Base-by-base conservation (phyloP, 2,888 invertebrate genomes). In the Cryptosula pallasiana region DNA sequence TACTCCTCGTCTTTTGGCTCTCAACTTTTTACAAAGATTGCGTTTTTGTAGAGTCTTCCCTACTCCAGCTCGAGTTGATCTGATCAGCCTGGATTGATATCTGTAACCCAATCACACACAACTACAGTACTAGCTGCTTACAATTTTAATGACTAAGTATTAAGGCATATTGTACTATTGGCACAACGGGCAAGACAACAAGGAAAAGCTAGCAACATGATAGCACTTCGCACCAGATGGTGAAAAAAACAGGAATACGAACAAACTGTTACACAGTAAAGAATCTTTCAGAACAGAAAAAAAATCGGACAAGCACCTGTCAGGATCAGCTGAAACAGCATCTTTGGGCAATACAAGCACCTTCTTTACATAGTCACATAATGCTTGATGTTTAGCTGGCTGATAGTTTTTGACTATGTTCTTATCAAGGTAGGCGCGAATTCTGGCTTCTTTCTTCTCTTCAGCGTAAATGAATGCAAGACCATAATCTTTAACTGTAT, bases 381-480 rank as follows among this genome's bases (percentile, higher is more conserved):
- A 32, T 2, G 13, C 29, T 2, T 2, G 29, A 27, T 29, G 27
- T n/a, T 20, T 20, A 63, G 63, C 32, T 27, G 27, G 32, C 34
- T 32, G 20, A 5, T 13, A 27, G 27, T 63, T 63, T 32, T 63
- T 63, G 5, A 63, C 63, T 13, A 63, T 20, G n/a, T 63, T 63
- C n/a, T 63, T 63, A 27, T 63, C 63, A 20, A 63, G 32, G n/a
- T 32, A 63, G 34, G 63, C 20, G 2, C 63, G 20, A 27, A 63
- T 63, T n/a, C 63, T 63, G 5, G 63, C 63, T 3, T 63, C 63
- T 63, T n/a, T 27, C 3, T 20, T 27, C 34, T 63, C 63, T n/a
- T 63, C 63, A 32, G 63, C 63, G 32, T 63, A 63, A 32, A 63
- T 27, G n/a, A 63, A 63, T 25, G 63, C 63, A 5, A 63, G 32